A percentile compares a stretch with the other conserved stretches of the same genome.
phyloP scores from a whole-genome alignment of 2,888 invertebrate species.

The Erebia ligea region DNA sequence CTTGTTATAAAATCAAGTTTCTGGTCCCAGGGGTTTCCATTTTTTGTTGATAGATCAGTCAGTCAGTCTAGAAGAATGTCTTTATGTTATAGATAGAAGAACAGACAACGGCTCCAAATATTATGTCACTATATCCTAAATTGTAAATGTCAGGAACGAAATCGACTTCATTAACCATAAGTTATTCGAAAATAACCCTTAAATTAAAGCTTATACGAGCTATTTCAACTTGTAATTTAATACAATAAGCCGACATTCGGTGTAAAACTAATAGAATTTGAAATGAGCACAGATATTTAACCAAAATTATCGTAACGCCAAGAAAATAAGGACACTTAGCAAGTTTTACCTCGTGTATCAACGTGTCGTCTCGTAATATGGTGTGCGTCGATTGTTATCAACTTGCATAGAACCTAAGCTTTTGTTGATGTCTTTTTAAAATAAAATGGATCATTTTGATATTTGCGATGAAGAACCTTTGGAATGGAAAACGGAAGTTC shows the following conservation, averaged over 20 bases:
- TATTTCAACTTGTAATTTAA: constrained; percentile 12
- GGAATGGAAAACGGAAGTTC: no score
- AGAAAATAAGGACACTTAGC: background rate
- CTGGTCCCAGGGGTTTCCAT: no score
- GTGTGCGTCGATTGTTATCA: background rate
- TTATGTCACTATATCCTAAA: background rate
- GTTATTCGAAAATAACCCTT: constrained; percentile 35
- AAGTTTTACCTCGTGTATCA: background rate
- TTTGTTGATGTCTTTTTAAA: no score
- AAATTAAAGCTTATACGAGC: constrained; percentile 25
- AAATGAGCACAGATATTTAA: constrained; percentile 42
- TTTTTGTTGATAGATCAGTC: no score
- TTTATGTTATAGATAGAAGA: background rate
- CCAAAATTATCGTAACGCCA: background rate
- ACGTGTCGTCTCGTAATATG: no score
- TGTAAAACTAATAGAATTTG: constrained; percentile 56
- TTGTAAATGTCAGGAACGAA: constrained; percentile 37
- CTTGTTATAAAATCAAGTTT: no score
- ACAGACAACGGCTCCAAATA: constrained; percentile 15
- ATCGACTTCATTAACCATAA: constrained; percentile 13
- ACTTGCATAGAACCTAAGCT: background rate
- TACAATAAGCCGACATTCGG: constrained; percentile 21
- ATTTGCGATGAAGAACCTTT: no score
- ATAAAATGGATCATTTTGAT: no score
- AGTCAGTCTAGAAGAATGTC: background rate